Conservation (phyloP, 2,113 vertebrate species). For the Tychaedon coryphoeus region DNA sequence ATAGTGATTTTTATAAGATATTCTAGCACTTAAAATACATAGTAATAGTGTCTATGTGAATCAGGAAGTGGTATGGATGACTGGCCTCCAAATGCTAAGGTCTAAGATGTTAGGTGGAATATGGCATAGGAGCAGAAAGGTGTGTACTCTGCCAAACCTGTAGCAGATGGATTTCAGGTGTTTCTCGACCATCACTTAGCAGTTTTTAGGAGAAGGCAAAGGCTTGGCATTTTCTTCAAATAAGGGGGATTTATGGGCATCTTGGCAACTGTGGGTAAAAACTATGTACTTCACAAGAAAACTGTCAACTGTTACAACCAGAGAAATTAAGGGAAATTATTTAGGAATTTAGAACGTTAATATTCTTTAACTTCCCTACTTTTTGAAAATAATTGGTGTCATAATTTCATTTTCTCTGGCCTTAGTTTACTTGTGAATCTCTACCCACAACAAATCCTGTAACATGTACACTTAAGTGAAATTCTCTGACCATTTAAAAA, state of each 20-base stretch:
- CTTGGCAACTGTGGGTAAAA: not conserved
- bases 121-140: not conserved
- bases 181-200: not conserved
- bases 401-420: not conserved
- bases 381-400: not conserved
- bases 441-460: not conserved
- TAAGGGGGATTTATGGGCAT: not conserved
- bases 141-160: not conserved
- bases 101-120: not conserved
- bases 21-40: not conserved
- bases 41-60: not conserved
- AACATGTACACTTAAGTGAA: not conserved
- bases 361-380: not conserved
- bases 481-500: not conserved
- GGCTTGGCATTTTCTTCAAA: not conserved
- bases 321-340: not conserved
- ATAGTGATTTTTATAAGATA: not conserved
- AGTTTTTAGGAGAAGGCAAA: not conserved
- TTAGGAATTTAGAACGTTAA: not conserved
- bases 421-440: not conserved
- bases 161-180: not conserved
- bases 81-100: not conserved
- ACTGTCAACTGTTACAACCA: not conserved
- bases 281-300: not conserved
- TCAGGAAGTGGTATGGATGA: not conserved